Evolutionary conservation across 2,888 invertebrate genomes (phyloP).

Genomic region (Sphecodes monilicornis): DNA sequence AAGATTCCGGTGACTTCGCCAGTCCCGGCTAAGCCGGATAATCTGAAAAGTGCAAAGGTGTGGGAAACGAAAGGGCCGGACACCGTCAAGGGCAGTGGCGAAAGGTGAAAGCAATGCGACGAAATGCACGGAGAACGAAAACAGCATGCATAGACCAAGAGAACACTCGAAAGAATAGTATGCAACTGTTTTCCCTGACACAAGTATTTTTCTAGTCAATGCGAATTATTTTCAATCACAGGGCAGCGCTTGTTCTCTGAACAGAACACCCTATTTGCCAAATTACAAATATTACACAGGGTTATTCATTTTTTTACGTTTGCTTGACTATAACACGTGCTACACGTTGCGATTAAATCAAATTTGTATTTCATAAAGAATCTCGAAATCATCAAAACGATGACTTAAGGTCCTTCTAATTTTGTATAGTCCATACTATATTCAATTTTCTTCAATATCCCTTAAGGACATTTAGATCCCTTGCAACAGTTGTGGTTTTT

Average conservation of each 20-base stretch:
- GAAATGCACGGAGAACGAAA: background rate
- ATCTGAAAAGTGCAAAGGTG: conserved; percentile 55
- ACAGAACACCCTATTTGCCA: too few species aligned
- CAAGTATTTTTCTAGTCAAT: background rate
- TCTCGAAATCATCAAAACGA: too few species aligned
- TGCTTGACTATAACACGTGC: too few species aligned
- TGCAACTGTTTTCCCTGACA: background rate
- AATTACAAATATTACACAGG: too few species aligned
- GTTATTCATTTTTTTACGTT: too few species aligned
- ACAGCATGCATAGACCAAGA: background rate
- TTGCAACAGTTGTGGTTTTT: too few species aligned
- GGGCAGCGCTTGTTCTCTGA: background rate
- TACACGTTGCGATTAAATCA: too few species aligned
- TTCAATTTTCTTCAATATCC: too few species aligned
- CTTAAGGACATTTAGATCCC: too few species aligned
- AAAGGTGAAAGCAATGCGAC: background rate
- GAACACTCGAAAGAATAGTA: background rate
- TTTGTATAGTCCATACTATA: too few species aligned
- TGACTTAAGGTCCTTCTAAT: too few species aligned
- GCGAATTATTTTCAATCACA: background rate
- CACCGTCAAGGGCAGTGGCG: conserved; percentile 3
- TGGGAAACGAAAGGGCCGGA: conserved; percentile 25
- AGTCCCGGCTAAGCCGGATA: conserved; percentile 57
- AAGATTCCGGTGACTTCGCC: conserved; percentile 53
- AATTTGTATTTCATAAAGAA: too few species aligned